Evolutionary conservation across 2,797 vertebrate species (phyloP), one percentile per base, ranked within the genome.

Genomic region (Helicolenus hilgendorfi): DNA sequence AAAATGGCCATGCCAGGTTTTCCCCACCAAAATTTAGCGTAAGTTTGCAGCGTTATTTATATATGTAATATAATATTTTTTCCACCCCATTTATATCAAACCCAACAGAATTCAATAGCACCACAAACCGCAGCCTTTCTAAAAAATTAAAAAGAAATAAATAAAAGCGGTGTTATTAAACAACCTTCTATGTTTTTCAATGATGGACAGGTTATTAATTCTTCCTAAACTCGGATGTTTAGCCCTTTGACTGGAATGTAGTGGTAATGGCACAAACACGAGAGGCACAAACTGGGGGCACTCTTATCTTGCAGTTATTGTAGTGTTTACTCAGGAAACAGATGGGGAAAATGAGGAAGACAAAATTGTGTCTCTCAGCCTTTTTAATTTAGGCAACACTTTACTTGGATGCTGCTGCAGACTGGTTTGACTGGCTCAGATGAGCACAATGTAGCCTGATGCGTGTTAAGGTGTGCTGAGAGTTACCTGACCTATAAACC

Each of bases 361-460:
- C 45, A 68, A 27, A 77, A 79, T 11, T 14, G 45, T 14, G 53
- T 72, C 77, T 72, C 79, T 89, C 89, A 87, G 83, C 69, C 76
- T 64, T 83, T 69, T 74, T 74, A 18, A 35, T 31, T 41, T 14
- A 9, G 41, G 4, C 11, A 67, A 38, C 24, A 11, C 27, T 77
- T 62, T 7, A 2, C 29, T 3, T 27, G n/a, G 56, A 60, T 33
- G 31, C 36, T 26, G 13, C 56, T 83, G 55, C 84, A 83, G 79
- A 93, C 94, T 85, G 90, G 92, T 96, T 89, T 18, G 63, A 94
- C 93, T 74, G 82, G 92, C 79, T 93, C 8, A 5, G 13, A 72
- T 55, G 11, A 36, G 4, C 58, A 29, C 33, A 68, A 6, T 3
- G 24, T 22, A 3, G 13, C n/a, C 4, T 3, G 10, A 27, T 68